Conservation (phyloP, 2,113 vertebrate species). For the Heteronetta atricapilla region DNA sequence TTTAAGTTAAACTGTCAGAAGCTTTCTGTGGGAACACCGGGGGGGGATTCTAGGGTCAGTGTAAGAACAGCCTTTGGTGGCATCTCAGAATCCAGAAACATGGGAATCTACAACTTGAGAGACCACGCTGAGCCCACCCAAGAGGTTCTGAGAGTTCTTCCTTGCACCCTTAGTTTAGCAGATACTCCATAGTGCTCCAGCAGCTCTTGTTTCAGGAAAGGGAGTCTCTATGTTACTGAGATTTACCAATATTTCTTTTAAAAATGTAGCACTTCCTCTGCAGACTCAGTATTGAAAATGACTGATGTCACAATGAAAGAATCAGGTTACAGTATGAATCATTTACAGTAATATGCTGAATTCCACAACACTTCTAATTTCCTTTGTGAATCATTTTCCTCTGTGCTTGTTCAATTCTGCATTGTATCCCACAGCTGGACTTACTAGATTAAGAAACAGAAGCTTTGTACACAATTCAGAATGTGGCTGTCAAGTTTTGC, state of each 20-base stretch:
- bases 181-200: neutral
- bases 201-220: neutral
- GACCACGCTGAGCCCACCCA: rapidly evolving
- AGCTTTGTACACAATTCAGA: neutral
- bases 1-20: neutral
- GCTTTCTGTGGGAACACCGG: neutral
- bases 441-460: neutral
- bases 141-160: neutral
- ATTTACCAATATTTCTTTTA: neutral
- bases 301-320: neutral
- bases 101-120: neutral
- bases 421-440: neutral
- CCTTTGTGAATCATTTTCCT: neutral
- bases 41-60: neutral
- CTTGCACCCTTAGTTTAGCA: neutral
- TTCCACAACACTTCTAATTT: neutral
- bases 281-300: neutral
- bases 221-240: neutral
- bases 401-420: neutral
- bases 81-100: too few relatives aligned
- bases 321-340: neutral
- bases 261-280: rapidly evolving
- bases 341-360: neutral
- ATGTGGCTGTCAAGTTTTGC: neutral
- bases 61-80: neutral